Base-by-base conservation (phyloP, 2,113 vertebrate genomes). In the Chaetodon auriga region DNA sequence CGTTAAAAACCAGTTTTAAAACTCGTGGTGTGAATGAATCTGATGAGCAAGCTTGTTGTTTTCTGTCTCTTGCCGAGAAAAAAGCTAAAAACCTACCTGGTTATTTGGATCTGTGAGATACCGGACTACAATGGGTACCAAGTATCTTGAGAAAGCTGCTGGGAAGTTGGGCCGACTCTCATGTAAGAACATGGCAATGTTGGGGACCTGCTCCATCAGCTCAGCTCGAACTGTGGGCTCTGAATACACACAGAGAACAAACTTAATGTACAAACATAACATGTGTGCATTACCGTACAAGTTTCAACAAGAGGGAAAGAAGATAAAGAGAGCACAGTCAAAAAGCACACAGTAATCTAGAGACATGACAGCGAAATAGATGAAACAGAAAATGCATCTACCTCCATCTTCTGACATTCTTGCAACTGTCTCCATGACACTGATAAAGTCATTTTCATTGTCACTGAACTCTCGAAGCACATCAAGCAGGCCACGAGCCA, bases 391-490 rank as follows among this genome's bases (percentile, higher is more conserved):
- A 87, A 83, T 21, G 16, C 23, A 90, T 89, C 91, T 92, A 98
- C 97, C 97, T 97, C 96, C 92, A 86, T 98, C 97, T 94, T 98
- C 97, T 64, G 97, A 98, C 90, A 98, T 95, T 80, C 96, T 94
- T 90, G 96, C 95, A 72, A 96, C 91, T 30, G 97, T 96, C 87
- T 97, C 96, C 96, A 97, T 96, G 68, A 97, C 96, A 70, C 94
- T 97, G 86, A 97, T 90, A 82, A 97, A 97, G 86, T 97, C 96
- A 84, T 97, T 96, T 82, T 97, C 97, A 83, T 96, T 96, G 82
- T 92, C 95, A 84, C 97, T 96, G 92, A 97, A 97, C 89, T 97
- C 97, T 90, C 96, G 93, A 82, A 98, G 96, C 85, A 96, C 91
- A 61, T 96, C 96, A 68, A 97, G 92, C 48, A 98, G 95, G 64